Evolutionary conservation across 1,140 invertebrate genomes (phyloP).

Genomic region (Aphaenogaster floridana): DNA sequence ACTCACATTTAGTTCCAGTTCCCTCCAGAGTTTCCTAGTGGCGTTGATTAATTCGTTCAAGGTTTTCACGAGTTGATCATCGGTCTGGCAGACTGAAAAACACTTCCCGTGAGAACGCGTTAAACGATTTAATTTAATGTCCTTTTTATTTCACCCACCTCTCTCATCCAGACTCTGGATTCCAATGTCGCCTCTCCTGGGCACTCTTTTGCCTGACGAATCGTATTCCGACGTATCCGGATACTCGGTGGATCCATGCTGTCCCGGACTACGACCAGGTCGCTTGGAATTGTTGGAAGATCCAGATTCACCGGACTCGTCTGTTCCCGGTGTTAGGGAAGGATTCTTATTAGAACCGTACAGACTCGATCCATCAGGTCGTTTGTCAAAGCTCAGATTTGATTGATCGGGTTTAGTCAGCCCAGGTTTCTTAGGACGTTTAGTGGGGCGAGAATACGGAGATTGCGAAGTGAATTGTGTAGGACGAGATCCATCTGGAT

Average conservation of each 20-base stretch:
- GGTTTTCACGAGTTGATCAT: constrained; percentile 89
- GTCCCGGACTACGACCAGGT: not conserved
- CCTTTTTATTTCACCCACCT: constrained; percentile 83
- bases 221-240: not conserved
- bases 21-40: constrained; percentile 87
- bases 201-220: constrained; percentile 50
- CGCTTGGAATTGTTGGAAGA: not conserved
- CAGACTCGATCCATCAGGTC: not conserved
- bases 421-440: not conserved
- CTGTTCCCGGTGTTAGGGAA: not conserved
- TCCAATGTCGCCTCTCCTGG: constrained; percentile 92
- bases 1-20: constrained; percentile 77
- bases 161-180: constrained; percentile 90
- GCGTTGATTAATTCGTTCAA: constrained; percentile 92
- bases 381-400: not conserved
- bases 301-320: not conserved
- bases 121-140: not conserved
- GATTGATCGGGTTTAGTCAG: not conserved
- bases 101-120: not conserved
- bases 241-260: not conserved
- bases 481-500: not conserved
- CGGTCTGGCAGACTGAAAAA: constrained; percentile 86
- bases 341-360: not conserved
- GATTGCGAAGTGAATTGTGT: not conserved
- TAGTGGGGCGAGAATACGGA: not conserved